These are phyloP conservation scores for Sebastes matsubarae DNA, from an alignment of 2,797 vertebrate species.

Conservation along the genomic window DNA sequence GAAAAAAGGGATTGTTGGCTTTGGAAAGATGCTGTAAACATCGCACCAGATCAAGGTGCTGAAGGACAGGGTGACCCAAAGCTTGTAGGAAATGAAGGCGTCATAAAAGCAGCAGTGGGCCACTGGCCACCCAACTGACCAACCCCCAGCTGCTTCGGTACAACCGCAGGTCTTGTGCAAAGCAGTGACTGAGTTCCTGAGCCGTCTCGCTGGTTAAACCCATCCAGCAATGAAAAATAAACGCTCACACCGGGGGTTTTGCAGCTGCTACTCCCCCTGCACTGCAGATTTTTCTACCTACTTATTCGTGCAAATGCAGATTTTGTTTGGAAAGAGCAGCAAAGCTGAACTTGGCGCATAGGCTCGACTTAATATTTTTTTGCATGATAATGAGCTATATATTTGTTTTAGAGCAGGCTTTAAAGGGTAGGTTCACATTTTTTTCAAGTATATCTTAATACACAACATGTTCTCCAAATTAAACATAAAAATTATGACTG, in stretches of 20 bases:
- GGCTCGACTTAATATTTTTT: slow-evolving; percentile 24
- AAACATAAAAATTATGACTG: neutral
- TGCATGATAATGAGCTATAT: slow-evolving; percentile 12
- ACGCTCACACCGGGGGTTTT: slow-evolving; percentile 24
- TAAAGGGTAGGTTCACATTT: neutral
- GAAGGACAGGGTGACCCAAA: slow-evolving; percentile 58
- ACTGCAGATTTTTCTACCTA: slow-evolving; percentile 11
- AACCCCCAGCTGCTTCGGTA: slow-evolving; percentile 11
- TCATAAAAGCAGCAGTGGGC: slow-evolving; percentile 41
- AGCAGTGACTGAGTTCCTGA: slow-evolving; percentile 30
- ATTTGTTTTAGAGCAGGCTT: slow-evolving; percentile 13
- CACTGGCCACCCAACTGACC: slow-evolving; percentile 23
- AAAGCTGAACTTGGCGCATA: slow-evolving; percentile 20
- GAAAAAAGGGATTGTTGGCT: slow-evolving; percentile 48
- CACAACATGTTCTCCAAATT: neutral
- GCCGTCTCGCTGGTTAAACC: slow-evolving; percentile 35
- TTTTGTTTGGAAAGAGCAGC: slow-evolving; percentile 41
- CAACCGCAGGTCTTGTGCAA: slow-evolving; percentile 40
- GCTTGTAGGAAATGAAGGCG: slow-evolving; percentile 64
- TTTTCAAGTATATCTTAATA: neutral
- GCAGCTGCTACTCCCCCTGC: slow-evolving; percentile 35
- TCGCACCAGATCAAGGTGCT: slow-evolving; percentile 63
- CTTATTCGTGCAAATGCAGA: slow-evolving; percentile 47
- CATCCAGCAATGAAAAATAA: slow-evolving; percentile 54
- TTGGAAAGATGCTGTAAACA: slow-evolving; percentile 67